Conservation (phyloP, 2,797 vertebrate species). For the Gambusia yucatana region DNA sequence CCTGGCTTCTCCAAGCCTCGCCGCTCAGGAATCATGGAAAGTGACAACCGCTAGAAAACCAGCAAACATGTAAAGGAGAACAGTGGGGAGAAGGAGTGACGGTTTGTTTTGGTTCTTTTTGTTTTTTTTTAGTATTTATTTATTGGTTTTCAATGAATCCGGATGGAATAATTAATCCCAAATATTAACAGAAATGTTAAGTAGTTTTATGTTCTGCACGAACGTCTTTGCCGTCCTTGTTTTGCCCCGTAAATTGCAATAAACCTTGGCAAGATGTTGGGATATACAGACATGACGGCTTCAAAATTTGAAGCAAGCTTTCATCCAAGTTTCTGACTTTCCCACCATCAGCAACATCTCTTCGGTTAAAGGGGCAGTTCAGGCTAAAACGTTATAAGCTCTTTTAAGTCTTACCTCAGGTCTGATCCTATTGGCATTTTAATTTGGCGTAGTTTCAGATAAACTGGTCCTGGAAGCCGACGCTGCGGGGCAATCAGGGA, state of each 20-base stretch:
- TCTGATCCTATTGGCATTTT: not conserved
- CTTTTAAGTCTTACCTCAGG: not conserved
- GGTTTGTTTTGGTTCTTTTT: slow-evolving; percentile 19
- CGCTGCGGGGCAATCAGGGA: not conserved
- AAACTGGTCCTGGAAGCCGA: not conserved
- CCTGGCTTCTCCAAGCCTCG: slow-evolving; percentile 33
- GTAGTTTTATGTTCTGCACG: slow-evolving; percentile 60
- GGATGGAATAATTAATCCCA: slow-evolving; percentile 91
- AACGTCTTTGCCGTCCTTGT: slow-evolving; percentile 39
- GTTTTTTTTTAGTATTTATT: slow-evolving; percentile 24
- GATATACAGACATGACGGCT: slow-evolving; percentile 39
- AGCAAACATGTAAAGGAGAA: slow-evolving; percentile 43
- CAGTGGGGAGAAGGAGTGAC: slow-evolving; percentile 7
- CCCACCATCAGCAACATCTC: not conserved
- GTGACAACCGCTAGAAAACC: slow-evolving; percentile 51
- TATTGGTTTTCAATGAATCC: slow-evolving; percentile 69
- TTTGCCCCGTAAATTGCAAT: slow-evolving; percentile 44
- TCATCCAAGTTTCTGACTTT: not conserved
- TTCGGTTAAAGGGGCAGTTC: not conserved
- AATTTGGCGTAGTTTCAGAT: not conserved
- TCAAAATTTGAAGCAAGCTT: slow-evolving; percentile 25
- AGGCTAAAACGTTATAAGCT: not conserved
- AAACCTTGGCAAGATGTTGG: slow-evolving; percentile 35
- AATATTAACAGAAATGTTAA: slow-evolving; percentile 74
- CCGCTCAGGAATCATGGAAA: slow-evolving; percentile 31